phyloP scores from a whole-genome alignment of 2,113 vertebrate genomes.

The Actenoides lindsayi region DNA sequence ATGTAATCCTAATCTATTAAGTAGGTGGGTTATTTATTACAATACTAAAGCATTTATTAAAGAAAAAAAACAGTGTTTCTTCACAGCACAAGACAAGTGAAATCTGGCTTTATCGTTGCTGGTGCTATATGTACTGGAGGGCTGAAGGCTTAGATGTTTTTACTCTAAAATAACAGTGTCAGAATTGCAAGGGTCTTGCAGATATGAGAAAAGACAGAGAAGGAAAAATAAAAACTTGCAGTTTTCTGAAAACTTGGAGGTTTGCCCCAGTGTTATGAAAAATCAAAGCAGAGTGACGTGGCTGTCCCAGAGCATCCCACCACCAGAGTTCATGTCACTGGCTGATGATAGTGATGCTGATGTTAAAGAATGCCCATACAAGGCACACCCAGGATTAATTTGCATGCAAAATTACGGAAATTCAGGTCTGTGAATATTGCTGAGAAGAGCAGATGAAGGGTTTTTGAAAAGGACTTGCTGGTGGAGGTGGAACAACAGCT shows the following conservation, averaged over 20 bases:
- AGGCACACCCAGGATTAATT: not conserved
- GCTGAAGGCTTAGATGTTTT: not conserved
- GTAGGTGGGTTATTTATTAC: not conserved
- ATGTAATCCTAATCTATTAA: not conserved
- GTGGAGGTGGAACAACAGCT: not conserved
- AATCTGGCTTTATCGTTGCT: not conserved
- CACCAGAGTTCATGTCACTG: fast-evolving
- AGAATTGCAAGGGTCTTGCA: not conserved
- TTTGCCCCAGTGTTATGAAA: not conserved
- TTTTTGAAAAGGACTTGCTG: not conserved
- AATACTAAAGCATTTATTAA: not conserved
- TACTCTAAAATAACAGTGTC: not conserved
- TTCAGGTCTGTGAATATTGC: not conserved
- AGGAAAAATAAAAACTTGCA: not conserved
- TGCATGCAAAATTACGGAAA: not conserved
- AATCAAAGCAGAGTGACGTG: not conserved
- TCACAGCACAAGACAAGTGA: not conserved
- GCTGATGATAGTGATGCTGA: not conserved
- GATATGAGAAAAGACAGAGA: not conserved
- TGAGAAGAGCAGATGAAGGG: not conserved
- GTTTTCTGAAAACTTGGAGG: not conserved
- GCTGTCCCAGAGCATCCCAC: not conserved
- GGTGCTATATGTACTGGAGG: too few species aligned
- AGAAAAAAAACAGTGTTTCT: not conserved
- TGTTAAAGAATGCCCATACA: not conserved